A percentile compares a stretch with the other conserved stretches of the same genome.
Conservation (phyloP, 2,797 vertebrate species). For the Cyprinella venusta region DNA sequence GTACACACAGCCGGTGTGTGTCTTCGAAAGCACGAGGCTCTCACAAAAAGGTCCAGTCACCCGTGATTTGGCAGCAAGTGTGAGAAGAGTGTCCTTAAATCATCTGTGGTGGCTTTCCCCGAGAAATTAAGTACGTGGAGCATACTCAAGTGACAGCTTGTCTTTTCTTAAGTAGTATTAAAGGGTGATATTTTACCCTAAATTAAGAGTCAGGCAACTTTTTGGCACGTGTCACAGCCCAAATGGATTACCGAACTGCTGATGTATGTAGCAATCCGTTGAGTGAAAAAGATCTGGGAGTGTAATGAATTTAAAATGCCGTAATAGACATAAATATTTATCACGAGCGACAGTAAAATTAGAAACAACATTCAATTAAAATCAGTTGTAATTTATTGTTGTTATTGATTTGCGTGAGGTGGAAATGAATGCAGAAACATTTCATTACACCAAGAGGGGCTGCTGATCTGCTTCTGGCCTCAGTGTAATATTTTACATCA, state of each 20-base stretch:
- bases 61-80: constrained; percentile 48
- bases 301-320: constrained; percentile 85
- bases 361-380: constrained; percentile 84
- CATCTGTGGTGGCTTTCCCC: constrained; percentile 58
- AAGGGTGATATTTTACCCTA: constrained; percentile 61
- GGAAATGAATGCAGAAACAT: constrained; percentile 79
- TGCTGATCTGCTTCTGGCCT: constrained; percentile 67
- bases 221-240: constrained; percentile 60
- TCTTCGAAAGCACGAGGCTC: constrained; percentile 25
- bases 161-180: constrained; percentile 61
- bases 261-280: constrained; percentile 70
- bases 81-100: constrained; percentile 64
- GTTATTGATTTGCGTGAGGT: constrained; percentile 83
- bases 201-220: constrained; percentile 62
- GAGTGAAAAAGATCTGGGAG: constrained; percentile 77
- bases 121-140: constrained; percentile 49
- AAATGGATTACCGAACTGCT: constrained; percentile 79
- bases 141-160: constrained; percentile 57
- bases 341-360: constrained; percentile 84
- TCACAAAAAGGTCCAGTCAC: constrained; percentile 50
- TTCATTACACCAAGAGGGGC: constrained; percentile 77
- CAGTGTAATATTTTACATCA: constrained; percentile 59
- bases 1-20: constrained; percentile 42
- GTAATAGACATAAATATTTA: constrained; percentile 86
- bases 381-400: constrained; percentile 85